phyloP scores from a whole-genome alignment of 2,888 invertebrate genomes.

The Drosophila austrosaltans region DNA sequence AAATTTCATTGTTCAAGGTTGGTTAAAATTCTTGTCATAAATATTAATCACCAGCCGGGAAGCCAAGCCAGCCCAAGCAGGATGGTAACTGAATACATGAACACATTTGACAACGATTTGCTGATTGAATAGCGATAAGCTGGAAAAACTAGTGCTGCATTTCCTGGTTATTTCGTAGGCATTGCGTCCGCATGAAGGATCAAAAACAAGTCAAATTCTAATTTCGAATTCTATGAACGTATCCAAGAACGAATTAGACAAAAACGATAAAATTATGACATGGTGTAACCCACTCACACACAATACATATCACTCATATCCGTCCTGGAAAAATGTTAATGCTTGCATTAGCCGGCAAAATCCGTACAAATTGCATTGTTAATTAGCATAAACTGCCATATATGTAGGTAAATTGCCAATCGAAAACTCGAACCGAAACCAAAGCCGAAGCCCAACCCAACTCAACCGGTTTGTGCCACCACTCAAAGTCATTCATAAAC shows the following conservation, averaged over 20 bases:
- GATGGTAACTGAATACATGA: slow-evolving; percentile 1
- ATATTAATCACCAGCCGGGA: neutral
- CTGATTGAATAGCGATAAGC: slow-evolving; percentile 27
- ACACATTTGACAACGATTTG: slow-evolving; percentile 21
- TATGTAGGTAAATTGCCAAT: slow-evolving; percentile 55
- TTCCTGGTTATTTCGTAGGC: slow-evolving; percentile 45
- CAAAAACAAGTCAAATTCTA: slow-evolving; percentile 25
- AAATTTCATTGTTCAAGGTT: neutral
- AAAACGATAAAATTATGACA: slow-evolving; percentile 60
- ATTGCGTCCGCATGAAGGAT: slow-evolving; percentile 48
- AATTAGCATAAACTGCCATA: slow-evolving; percentile 67
- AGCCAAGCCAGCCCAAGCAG: neutral
- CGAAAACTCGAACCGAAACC: slow-evolving; percentile 33
- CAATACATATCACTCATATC: slow-evolving; percentile 4
- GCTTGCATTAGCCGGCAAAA: slow-evolving; percentile 22
- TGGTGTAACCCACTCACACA: neutral
- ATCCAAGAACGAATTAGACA: slow-evolving; percentile 30
- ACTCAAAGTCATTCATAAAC: slow-evolving; percentile 68
- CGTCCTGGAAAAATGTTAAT: slow-evolving; percentile 31
- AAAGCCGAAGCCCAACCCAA: slow-evolving; percentile 33
- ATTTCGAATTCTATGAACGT: slow-evolving; percentile 60
- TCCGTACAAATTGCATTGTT: slow-evolving; percentile 58
- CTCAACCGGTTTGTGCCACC: slow-evolving; percentile 49
- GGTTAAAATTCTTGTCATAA: slow-evolving; percentile 1
- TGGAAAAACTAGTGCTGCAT: slow-evolving; percentile 20